Evolutionary conservation across 2,888 invertebrate genomes (phyloP).

Genomic region (Monoplex corrugatus): DNA sequence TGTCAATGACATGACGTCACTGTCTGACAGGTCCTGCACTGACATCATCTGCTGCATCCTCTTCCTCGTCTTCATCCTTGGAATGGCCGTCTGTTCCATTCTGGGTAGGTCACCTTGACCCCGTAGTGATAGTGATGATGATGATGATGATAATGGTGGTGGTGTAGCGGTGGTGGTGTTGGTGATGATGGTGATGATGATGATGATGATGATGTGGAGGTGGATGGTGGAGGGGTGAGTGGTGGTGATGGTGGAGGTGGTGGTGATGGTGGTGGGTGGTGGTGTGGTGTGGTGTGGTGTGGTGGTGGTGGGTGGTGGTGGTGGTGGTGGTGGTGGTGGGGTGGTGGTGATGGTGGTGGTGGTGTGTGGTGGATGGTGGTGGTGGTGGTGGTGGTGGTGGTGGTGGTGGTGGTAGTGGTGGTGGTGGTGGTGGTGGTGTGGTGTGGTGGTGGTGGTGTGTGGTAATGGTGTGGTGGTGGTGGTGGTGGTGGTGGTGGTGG

Average conservation of each 20-base stretch:
- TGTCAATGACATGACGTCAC: too few relatives aligned
- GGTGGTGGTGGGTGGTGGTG: too few relatives aligned
- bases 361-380: too few relatives aligned
- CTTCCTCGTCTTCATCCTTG: slow-evolving; percentile 57
- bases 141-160: background rate
- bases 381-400: too few relatives aligned
- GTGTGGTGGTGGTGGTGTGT: too few relatives aligned
- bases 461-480: too few relatives aligned
- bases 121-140: background rate
- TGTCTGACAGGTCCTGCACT: slow-evolving; percentile 57
- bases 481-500: too few relatives aligned
- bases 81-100: slow-evolving; percentile 56
- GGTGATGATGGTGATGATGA: background rate
- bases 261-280: background rate
- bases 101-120: slow-evolving; percentile 52
- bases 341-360: too few relatives aligned
- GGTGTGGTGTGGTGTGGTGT: too few relatives aligned
- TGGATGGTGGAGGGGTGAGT: background rate
- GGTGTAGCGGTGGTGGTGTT: background rate
- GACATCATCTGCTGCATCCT: slow-evolving; percentile 59
- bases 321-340: too few relatives aligned
- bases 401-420: too few relatives aligned
- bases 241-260: background rate
- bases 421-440: too few relatives aligned
- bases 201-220: background rate